phyloP scores from a whole-genome alignment of 2,113 vertebrate genomes.

The Ramphastos sulfuratus region DNA sequence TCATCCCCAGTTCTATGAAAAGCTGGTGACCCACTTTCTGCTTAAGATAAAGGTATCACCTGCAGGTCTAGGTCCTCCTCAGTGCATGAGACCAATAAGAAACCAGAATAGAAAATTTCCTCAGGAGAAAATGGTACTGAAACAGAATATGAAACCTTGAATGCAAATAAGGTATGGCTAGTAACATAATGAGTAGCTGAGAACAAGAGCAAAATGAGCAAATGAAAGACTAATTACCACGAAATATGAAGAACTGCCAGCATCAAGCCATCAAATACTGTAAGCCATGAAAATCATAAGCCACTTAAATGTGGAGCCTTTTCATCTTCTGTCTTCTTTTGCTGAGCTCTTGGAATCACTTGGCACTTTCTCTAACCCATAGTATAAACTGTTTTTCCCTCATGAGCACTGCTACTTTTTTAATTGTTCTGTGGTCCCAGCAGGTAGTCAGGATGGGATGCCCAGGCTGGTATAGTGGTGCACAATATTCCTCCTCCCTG shows the following conservation, averaged over 20 bases:
- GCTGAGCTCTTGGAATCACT: neutral
- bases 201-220: constrained; percentile 1
- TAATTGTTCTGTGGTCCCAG: neutral
- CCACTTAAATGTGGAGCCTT: neutral
- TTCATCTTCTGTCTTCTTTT: neutral
- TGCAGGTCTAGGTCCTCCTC: neutral
- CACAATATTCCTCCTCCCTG: neutral
- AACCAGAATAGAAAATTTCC: neutral
- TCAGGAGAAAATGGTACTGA: neutral
- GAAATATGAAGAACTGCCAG: neutral
- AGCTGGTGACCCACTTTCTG: constrained; percentile 30
- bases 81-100: neutral
- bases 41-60: constrained; percentile 2
- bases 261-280: neutral
- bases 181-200: neutral
- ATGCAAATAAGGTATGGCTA: neutral
- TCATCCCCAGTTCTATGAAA: neutral
- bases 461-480: neutral
- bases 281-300: neutral
- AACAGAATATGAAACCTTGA: neutral
- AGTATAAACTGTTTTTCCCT: neutral
- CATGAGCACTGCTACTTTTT: neutral
- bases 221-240: neutral
- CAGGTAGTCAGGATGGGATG: neutral
- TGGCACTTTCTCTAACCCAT: neutral